Conservation (phyloP, 2,888 invertebrate genomes). For the Conus canariensis region DNA sequence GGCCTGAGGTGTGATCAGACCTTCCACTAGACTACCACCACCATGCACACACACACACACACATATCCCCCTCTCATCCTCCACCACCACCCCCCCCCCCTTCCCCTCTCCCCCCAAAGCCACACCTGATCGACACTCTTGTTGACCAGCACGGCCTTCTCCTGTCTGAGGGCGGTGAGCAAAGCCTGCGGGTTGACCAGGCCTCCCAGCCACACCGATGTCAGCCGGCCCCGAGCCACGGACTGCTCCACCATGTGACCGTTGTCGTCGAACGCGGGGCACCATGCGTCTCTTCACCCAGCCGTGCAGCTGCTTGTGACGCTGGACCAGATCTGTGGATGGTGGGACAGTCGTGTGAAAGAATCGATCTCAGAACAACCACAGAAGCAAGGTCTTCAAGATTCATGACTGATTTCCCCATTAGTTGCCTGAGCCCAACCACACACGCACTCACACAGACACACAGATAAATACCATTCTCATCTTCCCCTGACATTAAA, state of each 20-base stretch:
- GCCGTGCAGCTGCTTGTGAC: constrained; percentile 69
- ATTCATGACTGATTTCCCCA: too few relatives aligned
- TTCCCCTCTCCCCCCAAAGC: background rate
- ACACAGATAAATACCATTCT: too few relatives aligned
- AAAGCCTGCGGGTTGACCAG: constrained; percentile 75
- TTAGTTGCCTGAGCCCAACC: too few relatives aligned
- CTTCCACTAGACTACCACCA: too few relatives aligned
- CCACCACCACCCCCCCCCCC: background rate
- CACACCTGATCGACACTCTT: constrained; percentile 71
- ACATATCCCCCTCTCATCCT: background rate
- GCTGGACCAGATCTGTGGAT: constrained; percentile 67
- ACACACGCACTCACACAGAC: too few relatives aligned
- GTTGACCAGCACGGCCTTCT: constrained; percentile 72
- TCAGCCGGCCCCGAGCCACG: constrained; percentile 68
- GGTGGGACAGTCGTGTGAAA: background rate
- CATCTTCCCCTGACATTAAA: too few relatives aligned
- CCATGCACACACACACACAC: background rate
- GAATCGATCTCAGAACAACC: background rate
- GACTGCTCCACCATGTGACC: constrained; percentile 53
- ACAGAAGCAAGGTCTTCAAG: too few relatives aligned
- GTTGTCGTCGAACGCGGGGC: constrained; percentile 58
- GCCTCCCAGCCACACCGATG: constrained; percentile 75
- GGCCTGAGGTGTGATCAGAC: too few relatives aligned
- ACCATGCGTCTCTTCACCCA: constrained; percentile 75
- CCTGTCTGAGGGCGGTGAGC: constrained; percentile 72